These are phyloP conservation scores for Acanthornis magna DNA, from an alignment of 2,797 vertebrate genomes.

Conservation along the genomic window DNA sequence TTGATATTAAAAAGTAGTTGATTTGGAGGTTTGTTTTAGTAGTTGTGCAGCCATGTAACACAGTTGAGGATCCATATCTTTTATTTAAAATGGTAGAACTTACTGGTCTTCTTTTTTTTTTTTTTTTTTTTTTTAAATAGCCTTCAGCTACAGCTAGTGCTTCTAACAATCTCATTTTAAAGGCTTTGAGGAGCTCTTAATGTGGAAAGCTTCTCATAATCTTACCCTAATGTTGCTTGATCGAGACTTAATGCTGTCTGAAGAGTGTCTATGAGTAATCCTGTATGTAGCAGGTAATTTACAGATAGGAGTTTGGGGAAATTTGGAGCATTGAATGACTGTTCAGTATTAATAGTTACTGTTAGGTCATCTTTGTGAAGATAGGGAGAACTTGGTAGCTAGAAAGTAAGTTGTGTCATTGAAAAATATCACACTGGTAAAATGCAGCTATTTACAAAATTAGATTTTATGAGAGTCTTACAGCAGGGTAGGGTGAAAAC, in stretches of 20 bases:
- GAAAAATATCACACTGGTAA: neutral
- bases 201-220: slow-evolving; percentile 20
- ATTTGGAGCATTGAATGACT: neutral
- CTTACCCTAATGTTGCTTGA: slow-evolving; percentile 11
- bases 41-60: neutral
- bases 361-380: neutral
- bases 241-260: neutral
- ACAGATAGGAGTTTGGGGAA: neutral
- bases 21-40: neutral
- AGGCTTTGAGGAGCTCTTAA: slow-evolving; percentile 16
- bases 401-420: neutral
- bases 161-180: neutral
- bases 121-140: neutral
- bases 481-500: neutral
- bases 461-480: neutral
- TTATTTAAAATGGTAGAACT: neutral
- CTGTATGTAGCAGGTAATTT: neutral
- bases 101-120: neutral
- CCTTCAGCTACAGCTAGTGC: neutral
- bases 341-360: neutral
- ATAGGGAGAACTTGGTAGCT: neutral
- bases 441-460: neutral
- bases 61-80: neutral
- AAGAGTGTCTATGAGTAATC: neutral
- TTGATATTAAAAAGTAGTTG: neutral